A percentile compares a stretch with the other conserved stretches of the same genome.
These are phyloP conservation scores for Champsocephalus esox DNA, from an alignment of 2,797 vertebrate genomes.

Conservation along the genomic window DNA sequence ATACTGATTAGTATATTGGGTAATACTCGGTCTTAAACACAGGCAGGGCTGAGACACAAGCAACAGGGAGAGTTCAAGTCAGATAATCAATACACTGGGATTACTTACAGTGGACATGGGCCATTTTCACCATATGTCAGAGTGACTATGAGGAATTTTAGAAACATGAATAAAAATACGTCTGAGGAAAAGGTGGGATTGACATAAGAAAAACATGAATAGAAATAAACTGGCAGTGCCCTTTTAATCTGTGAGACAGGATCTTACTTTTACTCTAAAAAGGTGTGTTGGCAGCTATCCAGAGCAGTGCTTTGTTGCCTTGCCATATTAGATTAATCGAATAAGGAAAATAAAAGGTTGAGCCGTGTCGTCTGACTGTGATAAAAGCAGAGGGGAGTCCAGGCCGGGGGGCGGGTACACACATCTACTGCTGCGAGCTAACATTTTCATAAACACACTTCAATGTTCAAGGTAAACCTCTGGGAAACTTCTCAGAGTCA, in stretches of 20 bases:
- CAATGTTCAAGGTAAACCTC: not conserved
- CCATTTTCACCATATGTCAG: not conserved
- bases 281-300: not conserved
- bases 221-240: too few relatives aligned
- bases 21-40: not conserved
- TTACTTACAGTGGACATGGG: too few relatives aligned
- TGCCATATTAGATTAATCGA: not conserved
- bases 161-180: not conserved
- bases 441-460: not conserved
- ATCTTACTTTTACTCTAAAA: not conserved
- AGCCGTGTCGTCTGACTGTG: slow-evolving; percentile 24
- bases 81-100: too few relatives aligned
- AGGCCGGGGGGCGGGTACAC: not conserved
- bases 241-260: not conserved
- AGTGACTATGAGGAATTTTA: not conserved
- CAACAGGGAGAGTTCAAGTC: not conserved
- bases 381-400: slow-evolving; percentile 40
- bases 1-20: slow-evolving; percentile 8
- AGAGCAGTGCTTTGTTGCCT: slow-evolving; percentile 1
- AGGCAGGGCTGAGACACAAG: not conserved
- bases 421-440: slow-evolving; percentile 30
- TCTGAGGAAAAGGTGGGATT: not conserved
- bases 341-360: slow-evolving; percentile 1
- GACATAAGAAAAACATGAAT: not conserved
- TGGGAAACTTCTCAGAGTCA: not conserved